Percentiles rank a stretch among this genome's conserved stretches.
Conservation (phyloP, 1,140 invertebrate species). For the Heliconius himera region DNA sequence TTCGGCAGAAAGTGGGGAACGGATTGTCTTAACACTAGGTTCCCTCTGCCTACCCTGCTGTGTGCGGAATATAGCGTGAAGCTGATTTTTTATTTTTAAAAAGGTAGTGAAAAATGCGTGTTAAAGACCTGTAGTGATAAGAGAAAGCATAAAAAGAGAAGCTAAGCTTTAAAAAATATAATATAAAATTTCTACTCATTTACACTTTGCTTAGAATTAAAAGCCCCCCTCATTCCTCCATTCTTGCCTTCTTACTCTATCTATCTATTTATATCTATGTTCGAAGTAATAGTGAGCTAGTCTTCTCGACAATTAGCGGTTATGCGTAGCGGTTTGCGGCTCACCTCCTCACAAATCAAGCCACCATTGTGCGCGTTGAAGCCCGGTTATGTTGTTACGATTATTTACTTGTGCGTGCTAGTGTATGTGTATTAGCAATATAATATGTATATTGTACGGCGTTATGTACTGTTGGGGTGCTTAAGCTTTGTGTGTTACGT, state of each 20-base stretch:
- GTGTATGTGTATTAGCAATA: neutral
- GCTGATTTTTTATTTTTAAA: too few relatives aligned
- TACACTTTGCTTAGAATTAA: too few relatives aligned
- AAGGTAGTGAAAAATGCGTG: too few relatives aligned
- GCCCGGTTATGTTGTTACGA: constrained; percentile 6
- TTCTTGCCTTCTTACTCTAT: neutral
- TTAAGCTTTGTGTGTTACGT: neutral
- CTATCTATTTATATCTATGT: neutral
- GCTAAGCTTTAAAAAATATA: too few relatives aligned
- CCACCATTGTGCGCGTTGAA: constrained; percentile 30
- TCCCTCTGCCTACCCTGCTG: too few relatives aligned
- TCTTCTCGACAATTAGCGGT: constrained; percentile 35
- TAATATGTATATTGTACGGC: neutral
- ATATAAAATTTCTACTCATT: too few relatives aligned
- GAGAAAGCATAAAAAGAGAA: too few relatives aligned
- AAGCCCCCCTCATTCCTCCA: too few relatives aligned
- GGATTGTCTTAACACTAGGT: too few relatives aligned
- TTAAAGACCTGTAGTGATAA: too few relatives aligned
- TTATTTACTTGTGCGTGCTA: neutral
- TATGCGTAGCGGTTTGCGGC: constrained; percentile 38
- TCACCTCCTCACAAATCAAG: constrained; percentile 37
- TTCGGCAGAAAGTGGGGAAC: too few relatives aligned
- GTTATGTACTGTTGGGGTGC: neutral
- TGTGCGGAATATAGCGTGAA: too few relatives aligned
- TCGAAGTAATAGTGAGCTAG: constrained; percentile 2